These are phyloP conservation scores for Notamacropus eugenii DNA, from an alignment of 2,797 vertebrate genomes.

Conservation along the genomic window DNA sequence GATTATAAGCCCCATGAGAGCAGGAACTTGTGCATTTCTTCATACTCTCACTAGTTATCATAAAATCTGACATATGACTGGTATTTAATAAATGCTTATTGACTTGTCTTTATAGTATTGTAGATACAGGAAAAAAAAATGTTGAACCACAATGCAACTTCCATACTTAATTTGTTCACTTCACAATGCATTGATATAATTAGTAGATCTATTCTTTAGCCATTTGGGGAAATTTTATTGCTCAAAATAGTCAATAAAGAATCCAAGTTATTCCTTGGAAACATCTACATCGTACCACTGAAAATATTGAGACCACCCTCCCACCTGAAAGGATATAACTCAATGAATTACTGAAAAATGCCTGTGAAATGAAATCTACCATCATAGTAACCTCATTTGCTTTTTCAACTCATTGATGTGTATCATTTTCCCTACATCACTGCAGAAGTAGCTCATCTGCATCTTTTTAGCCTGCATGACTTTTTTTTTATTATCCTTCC, in stretches of 20 bases:
- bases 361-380: neutral
- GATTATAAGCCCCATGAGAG: neutral
- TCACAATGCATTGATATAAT: neutral
- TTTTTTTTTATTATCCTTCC: neutral
- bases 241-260: neutral
- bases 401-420: neutral
- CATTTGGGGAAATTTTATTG: neutral
- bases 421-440: neutral
- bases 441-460: neutral
- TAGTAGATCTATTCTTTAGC: neutral
- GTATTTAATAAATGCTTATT: neutral
- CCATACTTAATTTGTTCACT: neutral
- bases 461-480: neutral
- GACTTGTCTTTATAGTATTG: neutral
- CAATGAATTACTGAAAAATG: neutral
- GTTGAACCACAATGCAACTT: neutral
- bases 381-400: neutral
- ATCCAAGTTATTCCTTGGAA: neutral
- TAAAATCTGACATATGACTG: neutral
- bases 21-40: neutral
- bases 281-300: neutral
- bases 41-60: neutral
- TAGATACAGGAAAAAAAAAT: neutral
- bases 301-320: neutral
- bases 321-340: neutral